phyloP scores from a whole-genome alignment of 1,140 invertebrate genomes.

The Nasonia vitripennis region DNA sequence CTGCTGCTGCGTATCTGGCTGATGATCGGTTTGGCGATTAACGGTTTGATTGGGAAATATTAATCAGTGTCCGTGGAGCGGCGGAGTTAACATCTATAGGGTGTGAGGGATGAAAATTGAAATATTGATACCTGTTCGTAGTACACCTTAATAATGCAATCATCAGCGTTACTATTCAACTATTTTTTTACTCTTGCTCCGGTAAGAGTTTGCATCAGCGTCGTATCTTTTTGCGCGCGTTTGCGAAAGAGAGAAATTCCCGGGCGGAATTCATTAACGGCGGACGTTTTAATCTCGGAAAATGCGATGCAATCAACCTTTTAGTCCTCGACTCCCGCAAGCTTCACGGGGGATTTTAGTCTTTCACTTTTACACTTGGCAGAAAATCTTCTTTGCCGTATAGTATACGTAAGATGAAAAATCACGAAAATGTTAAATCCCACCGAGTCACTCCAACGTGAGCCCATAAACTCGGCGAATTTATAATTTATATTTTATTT shows the following conservation, averaged over 20 bases:
- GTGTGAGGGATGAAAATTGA: too few relatives aligned
- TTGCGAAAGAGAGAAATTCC: neutral
- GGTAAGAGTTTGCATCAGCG: too few relatives aligned
- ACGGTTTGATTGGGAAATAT: too few relatives aligned
- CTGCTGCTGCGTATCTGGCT: too few relatives aligned
- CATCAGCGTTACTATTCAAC: too few relatives aligned
- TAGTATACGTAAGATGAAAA: neutral
- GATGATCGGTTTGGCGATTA: too few relatives aligned
- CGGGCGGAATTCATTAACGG: slow-evolving; percentile 36
- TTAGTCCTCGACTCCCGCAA: slow-evolving; percentile 5
- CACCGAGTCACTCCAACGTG: neutral
- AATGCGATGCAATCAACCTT: slow-evolving; percentile 40
- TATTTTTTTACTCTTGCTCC: too few relatives aligned
- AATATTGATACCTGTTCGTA: too few relatives aligned
- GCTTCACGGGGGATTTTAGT: neutral
- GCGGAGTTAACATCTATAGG: too few relatives aligned
- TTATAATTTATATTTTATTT: too few relatives aligned
- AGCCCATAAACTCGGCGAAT: neutral
- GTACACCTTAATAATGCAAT: too few relatives aligned
- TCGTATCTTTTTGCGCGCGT: neutral
- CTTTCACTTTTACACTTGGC: neutral
- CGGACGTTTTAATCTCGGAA: slow-evolving; percentile 40
- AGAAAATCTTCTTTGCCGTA: neutral
- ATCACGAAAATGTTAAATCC: neutral
- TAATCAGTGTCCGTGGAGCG: too few relatives aligned